Evolutionary conservation across 2,113 vertebrate species (phyloP), one percentile per base, ranked within the genome.

Genomic region (Sebastes schlegelii): DNA sequence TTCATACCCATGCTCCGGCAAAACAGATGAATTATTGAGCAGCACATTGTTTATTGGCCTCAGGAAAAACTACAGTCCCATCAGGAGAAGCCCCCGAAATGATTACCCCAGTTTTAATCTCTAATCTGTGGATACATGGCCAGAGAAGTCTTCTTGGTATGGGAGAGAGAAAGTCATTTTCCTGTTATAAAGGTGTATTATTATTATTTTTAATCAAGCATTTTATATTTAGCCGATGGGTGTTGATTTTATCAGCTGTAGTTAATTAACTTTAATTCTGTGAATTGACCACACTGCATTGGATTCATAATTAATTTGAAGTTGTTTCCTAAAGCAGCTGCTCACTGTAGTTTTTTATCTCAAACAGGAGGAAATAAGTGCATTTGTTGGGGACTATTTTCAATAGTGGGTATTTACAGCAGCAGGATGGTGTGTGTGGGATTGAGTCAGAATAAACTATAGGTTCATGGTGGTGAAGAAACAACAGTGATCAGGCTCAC

Each of bases 11-110:
- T 46, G 63, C 51, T 63, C 19, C 1, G 12, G 19, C 43, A 68
- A 19, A 63, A 49, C 46, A 40, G 55, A 82, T 79, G 55, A 66
- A 86, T 89, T 84, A 86, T 84, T 86, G 75, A 82, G 65, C 40
- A 64, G 52, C 43, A 57, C 42, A 42, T 43, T 79, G 65, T 77
- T 67, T 60, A 65, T 43, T 42, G 46, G 74, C 72, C 69, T 42
- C n/a, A 46, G 80, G 23, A 66, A 79, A 86, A 63, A 77, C 57
- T 63, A 34, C 34, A 54, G 61, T 51, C 52, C 51, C 55, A 16
- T 69, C 23, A 16, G 64, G 40, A 19, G 62, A 54, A 34, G 17
- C 42, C n/a, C 17, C 42, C 48, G 70, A 46, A 68, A 11, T 11
- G 6, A 52, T 69, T 21, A 34, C 10, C 10, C 26, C 19, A 49